Conservation (phyloP, 2,113 vertebrate species). For the Clarias batrachus region DNA sequence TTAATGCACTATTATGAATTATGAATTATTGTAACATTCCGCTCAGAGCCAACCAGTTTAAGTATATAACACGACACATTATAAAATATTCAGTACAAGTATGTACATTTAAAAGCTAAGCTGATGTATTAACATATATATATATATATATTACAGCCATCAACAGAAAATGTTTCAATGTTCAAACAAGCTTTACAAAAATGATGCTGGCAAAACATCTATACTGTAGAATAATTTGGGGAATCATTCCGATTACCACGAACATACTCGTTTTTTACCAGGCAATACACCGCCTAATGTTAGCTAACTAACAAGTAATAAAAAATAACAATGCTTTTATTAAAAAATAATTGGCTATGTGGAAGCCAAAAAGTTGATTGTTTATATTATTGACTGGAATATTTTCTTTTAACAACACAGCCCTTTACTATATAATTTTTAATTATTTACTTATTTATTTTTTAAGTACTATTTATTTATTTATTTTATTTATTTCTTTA, state of each 20-base stretch:
- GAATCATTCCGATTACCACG: background rate
- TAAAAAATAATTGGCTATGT: background rate
- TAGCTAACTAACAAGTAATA: background rate
- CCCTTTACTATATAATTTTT: no score
- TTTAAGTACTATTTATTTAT: no score
- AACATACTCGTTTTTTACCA: background rate
- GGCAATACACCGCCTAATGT: background rate
- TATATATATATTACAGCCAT: background rate
- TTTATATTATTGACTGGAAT: background rate
- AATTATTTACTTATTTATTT: no score
- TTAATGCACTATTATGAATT: background rate
- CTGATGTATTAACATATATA: background rate
- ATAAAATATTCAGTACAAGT: background rate
- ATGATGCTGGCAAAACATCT: background rate
- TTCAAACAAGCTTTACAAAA: background rate
- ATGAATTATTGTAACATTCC: background rate
- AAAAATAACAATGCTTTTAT: background rate
- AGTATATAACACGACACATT: background rate
- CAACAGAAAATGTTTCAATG: background rate
- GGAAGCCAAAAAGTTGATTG: background rate
- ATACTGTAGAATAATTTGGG: background rate
- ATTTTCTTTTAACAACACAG: background rate
- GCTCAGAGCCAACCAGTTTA: background rate
- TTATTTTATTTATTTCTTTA: no score
- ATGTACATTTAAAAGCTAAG: background rate